Evolutionary conservation across 2,113 vertebrate genomes (phyloP), one percentile per base, ranked within the genome.

Genomic region (Phyllostomus discolor): DNA sequence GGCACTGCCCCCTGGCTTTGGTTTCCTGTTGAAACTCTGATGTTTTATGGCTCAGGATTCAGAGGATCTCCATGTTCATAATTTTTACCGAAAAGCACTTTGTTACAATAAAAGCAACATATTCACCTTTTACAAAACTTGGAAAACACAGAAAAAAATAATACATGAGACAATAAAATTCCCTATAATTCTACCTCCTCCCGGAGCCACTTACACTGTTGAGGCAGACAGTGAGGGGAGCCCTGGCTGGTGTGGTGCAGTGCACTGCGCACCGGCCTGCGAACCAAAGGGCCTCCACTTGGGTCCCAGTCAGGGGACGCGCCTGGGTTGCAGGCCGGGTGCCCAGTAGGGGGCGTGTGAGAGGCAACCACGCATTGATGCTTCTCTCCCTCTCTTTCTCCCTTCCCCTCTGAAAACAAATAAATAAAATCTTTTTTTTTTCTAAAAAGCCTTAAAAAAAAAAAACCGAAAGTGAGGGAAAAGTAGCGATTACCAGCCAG

Each of bases 401-500:
- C 59, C 59, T 28, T 28, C 26, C 57, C 26, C 59, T 28, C 59
- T 62, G 10, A 62, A 62, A 62, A 31, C 33, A 66, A 64, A 66
- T 28, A 31, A 31, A 62, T 24, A 57, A 57, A 57, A 9, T 9
- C 7, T n/a, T n/a, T 4, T 41, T 24, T 59, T 59, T 59, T 59
- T 59, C 22, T 59, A 3, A 24, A 24, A 59, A 59, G 1, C 22
- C 57, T 59, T 24, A 59, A 59, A 24, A 24, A 57, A 22, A 59
- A 24, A 57, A 52, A 17, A n/a, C n/a, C 38, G 20, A 57, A 20
- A 57, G 54, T 22, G 28, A 50, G 8, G 22, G 41, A 3, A 31
- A 16, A 35, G 26, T 6, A 5, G 19, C 10, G 62, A n/a, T 98
- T 97, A 99, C 99, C 99, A 99, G 99, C 99, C 99, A 99, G 33